These are phyloP conservation scores for Hippopotamus amphibius DNA, from an alignment of 2,113 vertebrate species.

Conservation along the genomic window DNA sequence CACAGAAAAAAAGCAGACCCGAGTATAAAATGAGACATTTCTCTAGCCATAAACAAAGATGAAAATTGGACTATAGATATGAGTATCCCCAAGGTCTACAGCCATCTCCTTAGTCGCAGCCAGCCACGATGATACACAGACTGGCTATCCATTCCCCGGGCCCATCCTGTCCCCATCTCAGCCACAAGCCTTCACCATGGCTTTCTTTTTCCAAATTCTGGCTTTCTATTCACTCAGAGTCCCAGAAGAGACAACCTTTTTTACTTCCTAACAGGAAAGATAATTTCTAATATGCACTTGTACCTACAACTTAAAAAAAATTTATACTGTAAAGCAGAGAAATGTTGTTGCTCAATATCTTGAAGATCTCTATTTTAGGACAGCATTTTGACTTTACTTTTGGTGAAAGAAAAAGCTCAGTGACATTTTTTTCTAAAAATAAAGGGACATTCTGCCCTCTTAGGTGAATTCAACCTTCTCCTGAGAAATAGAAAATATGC, in stretches of 20 bases:
- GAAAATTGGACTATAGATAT: not conserved
- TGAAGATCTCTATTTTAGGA: not conserved
- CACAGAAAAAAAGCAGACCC: not conserved
- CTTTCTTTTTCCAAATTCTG: not conserved
- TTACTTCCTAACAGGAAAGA: not conserved
- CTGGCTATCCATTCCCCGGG: not conserved
- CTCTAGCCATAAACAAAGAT: not conserved
- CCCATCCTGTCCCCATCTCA: not conserved
- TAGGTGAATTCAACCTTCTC: slow-evolving; percentile 36
- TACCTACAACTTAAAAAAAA: not conserved
- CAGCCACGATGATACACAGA: not conserved
- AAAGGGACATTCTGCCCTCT: not conserved
- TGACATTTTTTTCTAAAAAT: not conserved
- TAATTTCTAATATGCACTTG: not conserved
- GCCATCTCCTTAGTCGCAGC: not conserved
- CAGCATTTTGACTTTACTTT: not conserved
- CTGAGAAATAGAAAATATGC: slow-evolving; percentile 27
- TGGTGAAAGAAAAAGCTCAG: not conserved
- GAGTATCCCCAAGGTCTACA: not conserved
- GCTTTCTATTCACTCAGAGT: not conserved
- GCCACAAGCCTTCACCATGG: not conserved
- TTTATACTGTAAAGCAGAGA: not conserved
- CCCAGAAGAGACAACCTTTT: not conserved
- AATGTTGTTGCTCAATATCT: not conserved
- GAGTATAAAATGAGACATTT: not conserved